These are phyloP conservation scores for Serranus cabrilla DNA, from an alignment of 2,797 vertebrate species.

Conservation along the genomic window DNA sequence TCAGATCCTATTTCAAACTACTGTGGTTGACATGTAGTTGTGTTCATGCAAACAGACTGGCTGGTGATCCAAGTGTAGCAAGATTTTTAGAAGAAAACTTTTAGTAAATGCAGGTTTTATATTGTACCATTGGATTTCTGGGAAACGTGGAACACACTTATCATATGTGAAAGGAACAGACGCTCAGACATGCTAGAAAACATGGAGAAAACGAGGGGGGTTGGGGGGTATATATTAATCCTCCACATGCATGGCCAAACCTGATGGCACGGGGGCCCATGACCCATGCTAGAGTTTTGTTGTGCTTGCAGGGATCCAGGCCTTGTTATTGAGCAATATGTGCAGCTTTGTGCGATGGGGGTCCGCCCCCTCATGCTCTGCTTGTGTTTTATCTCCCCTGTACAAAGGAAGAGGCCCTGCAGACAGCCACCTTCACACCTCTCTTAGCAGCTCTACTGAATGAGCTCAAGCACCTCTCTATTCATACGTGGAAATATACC, in stretches of 20 bases:
- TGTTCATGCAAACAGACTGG: background rate
- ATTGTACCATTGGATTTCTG: background rate
- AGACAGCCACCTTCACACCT: slow-evolving; percentile 74
- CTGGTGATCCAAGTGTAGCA: background rate
- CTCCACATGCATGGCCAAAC: slow-evolving; percentile 36
- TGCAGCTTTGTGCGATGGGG: slow-evolving; percentile 63
- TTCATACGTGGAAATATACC: slow-evolving; percentile 60
- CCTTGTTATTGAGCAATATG: slow-evolving; percentile 72
- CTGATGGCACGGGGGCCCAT: slow-evolving; percentile 44
- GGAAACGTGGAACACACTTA: slow-evolving; percentile 2
- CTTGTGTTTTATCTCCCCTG: slow-evolving; percentile 69
- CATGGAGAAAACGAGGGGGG: slow-evolving; percentile 1
- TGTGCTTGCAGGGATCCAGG: slow-evolving; percentile 50
- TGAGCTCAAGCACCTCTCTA: slow-evolving; percentile 62
- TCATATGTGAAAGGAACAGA: slow-evolving; percentile 20
- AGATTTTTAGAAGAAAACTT: background rate
- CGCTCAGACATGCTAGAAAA: slow-evolving; percentile 35
- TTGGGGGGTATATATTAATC: slow-evolving; percentile 21
- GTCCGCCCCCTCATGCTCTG: slow-evolving; percentile 53
- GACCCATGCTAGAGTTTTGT: slow-evolving; percentile 51
- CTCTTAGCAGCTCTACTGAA: slow-evolving; percentile 58
- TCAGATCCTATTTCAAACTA: too few relatives aligned
- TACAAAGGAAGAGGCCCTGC: slow-evolving; percentile 73
- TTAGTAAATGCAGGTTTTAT: too few relatives aligned
- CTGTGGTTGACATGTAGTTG: too few relatives aligned